phyloP scores from a whole-genome alignment of 2,888 invertebrate species.

The Tipula vernalis region DNA sequence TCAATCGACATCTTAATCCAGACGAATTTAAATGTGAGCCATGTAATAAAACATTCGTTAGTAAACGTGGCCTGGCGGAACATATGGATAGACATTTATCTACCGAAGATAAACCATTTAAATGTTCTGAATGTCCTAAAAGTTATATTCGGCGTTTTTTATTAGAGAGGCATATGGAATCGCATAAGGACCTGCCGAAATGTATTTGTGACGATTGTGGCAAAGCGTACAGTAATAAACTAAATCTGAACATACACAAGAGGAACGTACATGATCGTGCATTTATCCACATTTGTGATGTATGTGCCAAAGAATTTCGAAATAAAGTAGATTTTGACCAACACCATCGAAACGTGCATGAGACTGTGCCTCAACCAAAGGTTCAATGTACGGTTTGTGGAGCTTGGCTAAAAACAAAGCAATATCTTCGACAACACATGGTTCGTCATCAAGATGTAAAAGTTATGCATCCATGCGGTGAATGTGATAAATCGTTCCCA shows the following conservation, averaged over 20 bases:
- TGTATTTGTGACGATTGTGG: conserved; percentile 28
- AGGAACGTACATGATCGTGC: conserved; percentile 19
- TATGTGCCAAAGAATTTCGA: conserved; percentile 32
- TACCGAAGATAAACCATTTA: conserved; percentile 15
- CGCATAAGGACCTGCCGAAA: conserved; percentile 18
- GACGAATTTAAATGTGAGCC: conserved; percentile 13
- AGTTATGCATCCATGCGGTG: conserved; percentile 25
- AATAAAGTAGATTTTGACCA: conserved; percentile 29
- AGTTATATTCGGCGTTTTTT: conserved; percentile 20
- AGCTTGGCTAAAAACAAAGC: conserved; percentile 31
- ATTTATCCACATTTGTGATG: conserved; percentile 19
- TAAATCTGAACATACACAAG: conserved; percentile 24
- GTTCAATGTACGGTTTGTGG: conserved; percentile 32
- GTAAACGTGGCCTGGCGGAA: conserved; percentile 18
- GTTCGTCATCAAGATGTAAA: conserved; percentile 27
- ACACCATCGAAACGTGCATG: conserved; percentile 25
- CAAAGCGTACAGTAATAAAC: conserved; percentile 19
- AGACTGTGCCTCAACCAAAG: conserved; percentile 27
- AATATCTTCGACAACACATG: conserved; percentile 31
- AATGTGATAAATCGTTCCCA: conserved; percentile 25
- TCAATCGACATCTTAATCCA: conserved; percentile 20
- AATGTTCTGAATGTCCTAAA: conserved; percentile 21
- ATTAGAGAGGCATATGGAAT: conserved; percentile 20
- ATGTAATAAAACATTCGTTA: conserved; percentile 17
- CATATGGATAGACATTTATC: conserved; percentile 20